Evolutionary conservation across 2,113 vertebrate genomes (phyloP).

Genomic region (Progne subis): DNA sequence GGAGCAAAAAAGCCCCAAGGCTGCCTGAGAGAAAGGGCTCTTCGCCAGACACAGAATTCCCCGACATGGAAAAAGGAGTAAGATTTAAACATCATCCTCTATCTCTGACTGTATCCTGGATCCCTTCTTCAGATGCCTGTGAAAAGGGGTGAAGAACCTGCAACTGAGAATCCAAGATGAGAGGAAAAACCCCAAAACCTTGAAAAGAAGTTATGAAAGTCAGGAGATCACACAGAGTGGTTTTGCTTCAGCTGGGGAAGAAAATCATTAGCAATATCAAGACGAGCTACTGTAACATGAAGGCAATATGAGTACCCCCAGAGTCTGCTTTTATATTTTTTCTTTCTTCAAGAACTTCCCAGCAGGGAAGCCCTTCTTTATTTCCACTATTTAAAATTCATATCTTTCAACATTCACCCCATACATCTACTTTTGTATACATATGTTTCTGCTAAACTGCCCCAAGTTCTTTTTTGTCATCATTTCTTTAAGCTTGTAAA

Average conservation of each 20-base stretch:
- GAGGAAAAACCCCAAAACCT: not conserved
- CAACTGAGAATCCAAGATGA: slow-evolving; percentile 17
- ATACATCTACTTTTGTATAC: not conserved
- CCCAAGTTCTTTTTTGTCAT: not conserved
- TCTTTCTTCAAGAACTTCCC: not conserved
- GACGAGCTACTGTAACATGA: not conserved
- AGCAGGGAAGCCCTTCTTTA: not conserved
- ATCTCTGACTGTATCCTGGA: not conserved
- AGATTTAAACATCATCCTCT: not conserved
- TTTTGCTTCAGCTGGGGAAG: not conserved
- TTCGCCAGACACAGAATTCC: not conserved
- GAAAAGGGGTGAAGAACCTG: not conserved
- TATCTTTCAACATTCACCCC: not conserved
- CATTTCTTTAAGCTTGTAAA: slow-evolving; percentile 5
- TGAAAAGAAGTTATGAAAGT: not conserved
- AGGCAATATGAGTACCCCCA: not conserved
- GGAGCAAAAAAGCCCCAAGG: not conserved
- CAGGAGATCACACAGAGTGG: not conserved
- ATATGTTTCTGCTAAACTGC: not conserved
- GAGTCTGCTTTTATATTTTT: not conserved
- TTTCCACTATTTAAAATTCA: not conserved
- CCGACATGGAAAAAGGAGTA: not conserved
- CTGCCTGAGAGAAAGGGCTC: not conserved
- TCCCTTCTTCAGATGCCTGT: not conserved
- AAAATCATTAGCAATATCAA: not conserved